phyloP scores from a whole-genome alignment of 2,113 vertebrate genomes.

The Xiphophorus maculatus region DNA sequence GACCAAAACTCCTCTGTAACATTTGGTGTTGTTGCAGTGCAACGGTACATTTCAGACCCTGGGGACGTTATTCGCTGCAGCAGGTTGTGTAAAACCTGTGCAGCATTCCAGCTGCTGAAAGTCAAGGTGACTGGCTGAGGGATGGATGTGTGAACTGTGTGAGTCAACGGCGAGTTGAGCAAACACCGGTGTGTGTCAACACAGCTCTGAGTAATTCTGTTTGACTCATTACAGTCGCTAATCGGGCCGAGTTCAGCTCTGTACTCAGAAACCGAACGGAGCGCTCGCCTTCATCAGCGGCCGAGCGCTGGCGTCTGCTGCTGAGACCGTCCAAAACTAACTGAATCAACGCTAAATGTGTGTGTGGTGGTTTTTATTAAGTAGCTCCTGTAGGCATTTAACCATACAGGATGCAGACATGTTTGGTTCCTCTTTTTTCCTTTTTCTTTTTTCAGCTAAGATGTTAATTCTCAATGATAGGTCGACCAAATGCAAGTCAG shows the following conservation, averaged over 20 bases:
- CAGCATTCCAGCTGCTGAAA: slow-evolving; percentile 41
- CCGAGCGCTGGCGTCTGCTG: slow-evolving; percentile 23
- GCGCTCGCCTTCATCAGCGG: slow-evolving; percentile 39
- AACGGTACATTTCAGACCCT: slow-evolving; percentile 37
- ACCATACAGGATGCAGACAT: slow-evolving; percentile 29
- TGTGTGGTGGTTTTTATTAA: neutral
- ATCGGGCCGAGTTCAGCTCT: slow-evolving; percentile 69
- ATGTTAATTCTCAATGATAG: slow-evolving; percentile 10
- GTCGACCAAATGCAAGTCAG: neutral
- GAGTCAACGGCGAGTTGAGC: slow-evolving; percentile 58
- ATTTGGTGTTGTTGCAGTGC: neutral
- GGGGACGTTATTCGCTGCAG: slow-evolving; percentile 37
- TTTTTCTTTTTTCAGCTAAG: too few species aligned
- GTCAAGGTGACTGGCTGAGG: slow-evolving; percentile 68
- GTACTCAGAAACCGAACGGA: slow-evolving; percentile 40
- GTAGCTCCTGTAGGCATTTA: neutral
- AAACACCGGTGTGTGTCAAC: slow-evolving; percentile 71
- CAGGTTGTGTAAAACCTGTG: slow-evolving; percentile 53
- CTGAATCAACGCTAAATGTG: slow-evolving; percentile 12
- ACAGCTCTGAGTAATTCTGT: slow-evolving; percentile 66
- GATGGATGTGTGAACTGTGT: slow-evolving; percentile 68
- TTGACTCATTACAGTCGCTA: slow-evolving; percentile 75
- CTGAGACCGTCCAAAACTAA: slow-evolving; percentile 11
- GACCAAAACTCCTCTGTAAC: too few species aligned
- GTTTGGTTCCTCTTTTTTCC: slow-evolving; percentile 59